phyloP scores from a whole-genome alignment of 2,888 invertebrate genomes.

The Ellobium chinense region DNA sequence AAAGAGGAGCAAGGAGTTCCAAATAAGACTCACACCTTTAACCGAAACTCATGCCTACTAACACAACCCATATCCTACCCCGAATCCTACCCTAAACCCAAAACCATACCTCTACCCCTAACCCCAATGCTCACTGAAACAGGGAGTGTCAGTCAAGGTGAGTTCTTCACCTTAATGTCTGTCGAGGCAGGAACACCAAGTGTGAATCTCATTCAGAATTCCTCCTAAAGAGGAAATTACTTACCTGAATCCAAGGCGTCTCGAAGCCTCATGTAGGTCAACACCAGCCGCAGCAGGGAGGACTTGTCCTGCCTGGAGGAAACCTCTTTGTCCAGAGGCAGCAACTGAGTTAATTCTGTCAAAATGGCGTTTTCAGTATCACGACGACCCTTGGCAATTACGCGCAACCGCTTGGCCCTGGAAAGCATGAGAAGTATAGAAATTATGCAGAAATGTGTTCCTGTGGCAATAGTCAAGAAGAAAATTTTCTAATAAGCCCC shows the following conservation, averaged over 20 bases:
- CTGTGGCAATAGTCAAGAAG: too few relatives aligned
- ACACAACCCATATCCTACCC: too few relatives aligned
- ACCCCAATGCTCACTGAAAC: too few relatives aligned
- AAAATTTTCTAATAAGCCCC: too few relatives aligned
- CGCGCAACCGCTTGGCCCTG: conserved; percentile 10
- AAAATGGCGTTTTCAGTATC: conserved; percentile 13
- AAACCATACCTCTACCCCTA: too few relatives aligned
- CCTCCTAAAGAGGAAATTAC: neutral
- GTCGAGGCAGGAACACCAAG: neutral
- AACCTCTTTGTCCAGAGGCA: conserved; percentile 3
- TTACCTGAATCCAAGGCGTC: conserved; percentile 4
- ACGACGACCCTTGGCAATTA: neutral
- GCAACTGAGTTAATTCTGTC: neutral
- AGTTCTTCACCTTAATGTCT: neutral
- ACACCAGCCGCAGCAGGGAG: neutral
- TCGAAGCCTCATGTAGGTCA: conserved; percentile 13
- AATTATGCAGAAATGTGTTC: too few relatives aligned
- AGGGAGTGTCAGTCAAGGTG: too few relatives aligned
- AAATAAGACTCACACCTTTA: too few relatives aligned
- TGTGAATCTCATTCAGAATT: neutral
- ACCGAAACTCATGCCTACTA: too few relatives aligned
- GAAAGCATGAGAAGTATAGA: too few relatives aligned
- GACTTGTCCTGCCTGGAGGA: conserved; percentile 18
- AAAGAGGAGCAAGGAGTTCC: too few relatives aligned
- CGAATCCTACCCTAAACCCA: too few relatives aligned